phyloP scores from a whole-genome alignment of 2,113 vertebrate genomes.

The Cyphotilapia sp. region DNA sequence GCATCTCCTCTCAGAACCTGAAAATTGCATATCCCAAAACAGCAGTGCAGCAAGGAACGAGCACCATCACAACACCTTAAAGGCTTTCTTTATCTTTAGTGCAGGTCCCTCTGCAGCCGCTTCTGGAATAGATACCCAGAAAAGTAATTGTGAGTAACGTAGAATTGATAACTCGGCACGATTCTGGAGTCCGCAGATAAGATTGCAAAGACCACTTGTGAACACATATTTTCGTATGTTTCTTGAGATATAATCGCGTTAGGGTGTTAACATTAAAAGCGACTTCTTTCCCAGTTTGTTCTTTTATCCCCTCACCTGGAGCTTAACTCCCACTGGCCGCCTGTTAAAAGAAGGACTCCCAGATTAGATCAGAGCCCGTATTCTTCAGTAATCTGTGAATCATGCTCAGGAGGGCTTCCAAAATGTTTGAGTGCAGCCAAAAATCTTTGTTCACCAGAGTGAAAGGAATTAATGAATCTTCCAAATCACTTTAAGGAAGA shows the following conservation, averaged over 20 bases:
- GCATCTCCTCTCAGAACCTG: background rate
- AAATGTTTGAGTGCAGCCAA: background rate
- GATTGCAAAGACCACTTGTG: background rate
- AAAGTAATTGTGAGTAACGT: background rate
- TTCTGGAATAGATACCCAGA: background rate
- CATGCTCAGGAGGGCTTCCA: background rate
- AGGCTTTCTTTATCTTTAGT: background rate
- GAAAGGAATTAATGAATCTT: background rate
- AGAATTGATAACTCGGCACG: background rate
- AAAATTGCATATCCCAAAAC: background rate
- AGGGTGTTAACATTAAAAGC: background rate
- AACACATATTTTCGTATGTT: background rate
- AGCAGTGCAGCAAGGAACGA: background rate
- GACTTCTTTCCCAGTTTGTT: background rate
- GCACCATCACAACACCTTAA: background rate
- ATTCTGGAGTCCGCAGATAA: conserved; percentile 4
- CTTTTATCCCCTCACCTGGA: background rate
- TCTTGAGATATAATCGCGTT: background rate
- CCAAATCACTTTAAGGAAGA: background rate
- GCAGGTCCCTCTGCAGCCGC: background rate
- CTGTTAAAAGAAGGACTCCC: background rate
- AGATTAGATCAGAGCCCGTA: background rate
- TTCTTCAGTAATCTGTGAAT: background rate
- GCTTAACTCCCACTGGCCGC: background rate
- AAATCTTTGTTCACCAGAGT: background rate